Evolutionary conservation across 92 coral and sea anemone species (phyloP).

Genomic region (Epizoanthus scotinus): DNA sequence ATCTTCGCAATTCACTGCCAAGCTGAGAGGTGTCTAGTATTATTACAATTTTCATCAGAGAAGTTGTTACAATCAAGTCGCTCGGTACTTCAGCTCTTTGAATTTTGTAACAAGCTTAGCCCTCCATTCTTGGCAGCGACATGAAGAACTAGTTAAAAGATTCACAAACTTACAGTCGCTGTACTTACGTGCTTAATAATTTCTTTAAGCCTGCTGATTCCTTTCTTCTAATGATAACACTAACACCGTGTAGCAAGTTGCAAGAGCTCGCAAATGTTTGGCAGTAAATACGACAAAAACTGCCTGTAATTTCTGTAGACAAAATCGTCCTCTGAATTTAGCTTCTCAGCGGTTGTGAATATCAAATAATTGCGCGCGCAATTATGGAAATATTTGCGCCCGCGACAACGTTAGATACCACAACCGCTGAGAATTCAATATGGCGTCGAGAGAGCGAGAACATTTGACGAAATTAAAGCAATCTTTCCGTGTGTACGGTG

Average conservation of each 20-base stretch:
- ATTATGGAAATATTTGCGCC: too few relatives aligned
- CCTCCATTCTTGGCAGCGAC: conserved; percentile 7
- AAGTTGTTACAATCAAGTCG: conserved; percentile 30
- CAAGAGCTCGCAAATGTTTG: not conserved
- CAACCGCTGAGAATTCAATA: too few relatives aligned
- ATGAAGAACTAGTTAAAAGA: not conserved
- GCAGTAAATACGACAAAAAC: too few relatives aligned
- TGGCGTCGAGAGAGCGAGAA: too few relatives aligned
- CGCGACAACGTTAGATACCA: too few relatives aligned
- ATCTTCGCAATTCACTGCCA: not conserved
- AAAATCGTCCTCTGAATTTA: too few relatives aligned
- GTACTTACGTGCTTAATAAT: not conserved
- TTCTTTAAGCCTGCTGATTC: not conserved
- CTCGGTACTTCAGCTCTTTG: conserved; percentile 28
- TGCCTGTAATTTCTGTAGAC: too few relatives aligned
- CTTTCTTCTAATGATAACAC: conserved; percentile 6
- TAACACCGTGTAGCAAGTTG: not conserved
- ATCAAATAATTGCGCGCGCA: too few relatives aligned
- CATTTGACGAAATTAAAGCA: too few relatives aligned
- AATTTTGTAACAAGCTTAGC: conserved; percentile 10
- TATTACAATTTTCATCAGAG: conserved; percentile 23
- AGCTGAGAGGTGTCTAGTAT: conserved; percentile 4
- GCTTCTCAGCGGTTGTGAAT: too few relatives aligned
- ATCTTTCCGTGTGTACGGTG: too few relatives aligned
- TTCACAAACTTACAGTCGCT: conserved; percentile 13